These are phyloP conservation scores for Morbakka virulenta DNA, from an alignment of 30 jellyfish, hydroid and myxozoan genomes.

Conservation along the genomic window DNA sequence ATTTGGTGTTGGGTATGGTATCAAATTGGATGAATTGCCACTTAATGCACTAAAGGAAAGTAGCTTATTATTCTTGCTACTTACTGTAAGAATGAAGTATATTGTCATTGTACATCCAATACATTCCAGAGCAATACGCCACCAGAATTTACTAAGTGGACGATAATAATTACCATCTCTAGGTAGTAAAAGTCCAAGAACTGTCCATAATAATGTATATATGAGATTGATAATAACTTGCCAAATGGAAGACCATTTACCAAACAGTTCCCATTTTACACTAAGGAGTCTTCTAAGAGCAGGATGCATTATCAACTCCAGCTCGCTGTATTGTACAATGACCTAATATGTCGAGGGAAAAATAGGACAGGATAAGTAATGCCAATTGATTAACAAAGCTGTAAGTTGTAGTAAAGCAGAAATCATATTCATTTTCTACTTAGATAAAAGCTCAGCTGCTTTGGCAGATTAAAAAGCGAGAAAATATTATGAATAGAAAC, in stretches of 20 bases:
- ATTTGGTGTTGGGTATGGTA: no score
- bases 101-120: conserved; percentile 90
- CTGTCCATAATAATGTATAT: conserved; percentile 91
- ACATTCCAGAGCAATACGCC: conserved; percentile 91
- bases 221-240: conserved; percentile 66
- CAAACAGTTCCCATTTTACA: conserved; percentile 87
- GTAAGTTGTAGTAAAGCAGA: no score
- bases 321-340: conserved; percentile 77
- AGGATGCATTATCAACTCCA: conserved; percentile 96
- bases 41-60: no score
- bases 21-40: no score
- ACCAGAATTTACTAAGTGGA: conserved; percentile 76
- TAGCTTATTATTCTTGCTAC: no score
- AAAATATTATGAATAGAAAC: no score
- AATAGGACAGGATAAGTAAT: neutral
- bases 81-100: conserved; percentile 84
- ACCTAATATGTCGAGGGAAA: conserved; percentile 74
- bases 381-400: no score
- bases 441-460: no score
- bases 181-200: conserved; percentile 80
- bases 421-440: neutral
- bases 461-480: no score
- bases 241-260: conserved; percentile 84
- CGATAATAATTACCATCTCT: conserved; percentile 82
- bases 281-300: conserved; percentile 85